Evolutionary conservation across 2,888 invertebrate genomes (phyloP).

Genomic region (Ctena decussata): DNA sequence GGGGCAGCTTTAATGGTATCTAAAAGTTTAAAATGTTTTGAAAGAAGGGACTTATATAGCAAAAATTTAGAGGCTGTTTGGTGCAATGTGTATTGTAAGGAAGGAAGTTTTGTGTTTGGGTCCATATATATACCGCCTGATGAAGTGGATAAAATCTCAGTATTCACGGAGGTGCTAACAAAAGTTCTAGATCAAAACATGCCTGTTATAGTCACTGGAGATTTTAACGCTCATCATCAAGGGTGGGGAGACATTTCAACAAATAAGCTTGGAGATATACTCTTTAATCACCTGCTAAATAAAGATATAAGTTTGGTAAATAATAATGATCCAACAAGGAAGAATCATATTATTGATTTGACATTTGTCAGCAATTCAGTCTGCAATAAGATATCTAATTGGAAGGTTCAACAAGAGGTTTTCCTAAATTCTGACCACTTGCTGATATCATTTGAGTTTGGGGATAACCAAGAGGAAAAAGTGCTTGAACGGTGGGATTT

Average conservation of each 20-base stretch:
- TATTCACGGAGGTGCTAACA: neutral
- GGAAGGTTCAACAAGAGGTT: conserved; percentile 9
- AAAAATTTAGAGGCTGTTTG: conserved; percentile 18
- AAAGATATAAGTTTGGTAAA: neutral
- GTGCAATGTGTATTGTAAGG: neutral
- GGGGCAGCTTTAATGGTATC: conserved; percentile 8
- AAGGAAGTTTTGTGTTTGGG: neutral
- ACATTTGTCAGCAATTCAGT: neutral
- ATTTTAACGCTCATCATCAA: conserved; percentile 23
- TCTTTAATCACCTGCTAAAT: neutral
- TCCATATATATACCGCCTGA: conserved; percentile 13
- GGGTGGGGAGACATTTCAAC: neutral
- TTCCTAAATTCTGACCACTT: conserved; percentile 9
- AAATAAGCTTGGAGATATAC: conserved; percentile 12
- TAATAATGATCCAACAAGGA: conserved; percentile 5
- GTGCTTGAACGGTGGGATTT: neutral
- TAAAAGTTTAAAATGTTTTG: conserved; percentile 2
- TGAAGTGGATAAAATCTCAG: neutral
- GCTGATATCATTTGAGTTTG: neutral
- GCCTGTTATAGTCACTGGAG: conserved; percentile 10
- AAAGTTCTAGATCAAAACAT: neutral
- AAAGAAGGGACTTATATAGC: conserved; percentile 7
- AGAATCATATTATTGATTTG: conserved; percentile 16
- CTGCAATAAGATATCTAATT: neutral
- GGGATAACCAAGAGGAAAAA: neutral